Percentiles rank a stretch among this genome's conserved stretches.
Conservation (phyloP, 2,797 vertebrate genomes). For the Coccyzus lansbergi region DNA sequence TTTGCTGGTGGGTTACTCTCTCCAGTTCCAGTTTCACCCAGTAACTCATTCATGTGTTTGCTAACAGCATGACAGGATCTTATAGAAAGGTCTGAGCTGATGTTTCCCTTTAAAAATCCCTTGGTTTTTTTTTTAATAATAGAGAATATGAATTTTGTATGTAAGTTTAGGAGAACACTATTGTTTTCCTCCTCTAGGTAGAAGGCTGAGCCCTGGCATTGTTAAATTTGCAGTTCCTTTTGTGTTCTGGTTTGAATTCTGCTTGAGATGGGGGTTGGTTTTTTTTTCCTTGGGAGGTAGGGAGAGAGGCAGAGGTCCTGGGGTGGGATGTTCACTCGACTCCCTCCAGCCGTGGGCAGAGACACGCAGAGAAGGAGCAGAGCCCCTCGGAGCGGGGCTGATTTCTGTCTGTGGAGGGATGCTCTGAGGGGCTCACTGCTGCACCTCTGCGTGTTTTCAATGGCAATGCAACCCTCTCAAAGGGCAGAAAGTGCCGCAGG, state of each 20-base stretch:
- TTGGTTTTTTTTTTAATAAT: not conserved
- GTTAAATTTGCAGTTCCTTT: not conserved
- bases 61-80: not conserved
- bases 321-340: fast-evolving
- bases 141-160: not conserved
- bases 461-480: not conserved
- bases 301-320: fast-evolving
- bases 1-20: constrained; percentile 13
- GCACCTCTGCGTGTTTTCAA: not conserved
- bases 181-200: not conserved
- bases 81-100: not conserved
- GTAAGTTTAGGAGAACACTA: not conserved
- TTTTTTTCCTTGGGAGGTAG: not conserved
- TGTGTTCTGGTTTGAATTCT: not conserved
- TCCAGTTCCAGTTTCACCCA: not conserved
- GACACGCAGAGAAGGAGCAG: not conserved
- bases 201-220: not conserved
- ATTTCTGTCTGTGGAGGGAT: not conserved
- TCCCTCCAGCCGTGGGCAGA: not conserved
- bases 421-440: not conserved
- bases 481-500: not conserved
- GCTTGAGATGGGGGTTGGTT: not conserved
- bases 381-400: not conserved
- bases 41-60: not conserved
- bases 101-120: not conserved